A percentile compares a stretch with the other conserved stretches of the same genome.
Evolutionary conservation across 2,113 vertebrate genomes (phyloP).

Genomic region (Myanophis thanlyinensis): DNA sequence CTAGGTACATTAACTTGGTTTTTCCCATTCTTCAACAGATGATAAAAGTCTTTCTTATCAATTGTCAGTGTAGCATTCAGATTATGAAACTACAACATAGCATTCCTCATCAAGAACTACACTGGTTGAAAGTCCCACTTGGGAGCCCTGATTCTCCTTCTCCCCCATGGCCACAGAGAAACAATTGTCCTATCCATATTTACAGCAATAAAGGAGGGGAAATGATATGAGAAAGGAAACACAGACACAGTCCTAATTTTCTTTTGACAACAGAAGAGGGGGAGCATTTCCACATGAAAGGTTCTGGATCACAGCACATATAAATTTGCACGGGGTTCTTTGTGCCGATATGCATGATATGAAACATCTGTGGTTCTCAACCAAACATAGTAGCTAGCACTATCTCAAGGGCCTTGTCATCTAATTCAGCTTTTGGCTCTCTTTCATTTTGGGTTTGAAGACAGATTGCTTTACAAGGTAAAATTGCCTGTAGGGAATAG

Average conservation of each 20-base stretch:
- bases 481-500: constrained; percentile 78
- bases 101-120: not conserved
- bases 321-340: not conserved
- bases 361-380: constrained; percentile 68
- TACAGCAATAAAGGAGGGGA: not conserved
- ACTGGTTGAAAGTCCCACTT: not conserved
- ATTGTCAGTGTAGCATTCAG: not conserved
- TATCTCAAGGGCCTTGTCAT: constrained; percentile 68
- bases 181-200: not conserved
- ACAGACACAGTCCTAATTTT: not conserved
- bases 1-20: not conserved
- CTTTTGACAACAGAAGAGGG: constrained; percentile 4
- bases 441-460: constrained; percentile 68
- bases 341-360: constrained; percentile 11
- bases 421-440: constrained; percentile 72
- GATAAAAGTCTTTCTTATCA: not conserved
- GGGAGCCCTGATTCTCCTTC: not conserved
- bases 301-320: not conserved
- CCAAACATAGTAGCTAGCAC: constrained; percentile 60
- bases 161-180: not conserved
- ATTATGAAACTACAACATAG: not conserved
- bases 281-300: not conserved
- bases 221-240: not conserved
- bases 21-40: not conserved
- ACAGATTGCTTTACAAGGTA: constrained; percentile 82